Conservation (phyloP, 2,113 vertebrate genomes). For the Microcebus ravelobensis region DNA sequence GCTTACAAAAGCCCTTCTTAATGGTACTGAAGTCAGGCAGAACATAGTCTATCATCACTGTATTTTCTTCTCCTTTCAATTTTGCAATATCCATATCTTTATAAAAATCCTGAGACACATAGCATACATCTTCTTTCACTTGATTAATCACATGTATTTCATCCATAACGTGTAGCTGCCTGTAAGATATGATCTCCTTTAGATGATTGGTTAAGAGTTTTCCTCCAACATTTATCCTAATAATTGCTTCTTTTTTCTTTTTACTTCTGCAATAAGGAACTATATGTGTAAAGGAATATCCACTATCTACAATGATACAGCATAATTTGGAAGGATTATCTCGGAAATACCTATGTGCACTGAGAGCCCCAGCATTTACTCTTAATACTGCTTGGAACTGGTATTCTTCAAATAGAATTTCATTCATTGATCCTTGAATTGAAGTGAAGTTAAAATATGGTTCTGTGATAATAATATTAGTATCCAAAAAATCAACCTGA, state of each 20-base stretch:
- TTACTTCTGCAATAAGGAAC: constrained; percentile 96
- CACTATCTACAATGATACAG: constrained; percentile 96
- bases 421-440: constrained; percentile 99
- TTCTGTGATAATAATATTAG: constrained; percentile 95
- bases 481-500: constrained; percentile 98
- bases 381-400: constrained; percentile 97
- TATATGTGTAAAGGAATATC: constrained; percentile 98
- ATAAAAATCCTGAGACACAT: constrained; percentile 96
- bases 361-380: constrained; percentile 95
- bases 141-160: constrained; percentile 99
- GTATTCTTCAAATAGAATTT: constrained; percentile 99
- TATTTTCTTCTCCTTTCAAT: constrained; percentile 96
- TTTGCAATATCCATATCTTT: constrained; percentile 97
- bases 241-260: constrained; percentile 97
- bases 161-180: constrained; percentile 99
- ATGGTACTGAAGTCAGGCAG: constrained; percentile 99
- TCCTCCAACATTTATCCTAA: constrained; percentile 98
- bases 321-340: constrained; percentile 93
- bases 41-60: constrained; percentile 96
- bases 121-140: constrained; percentile 99
- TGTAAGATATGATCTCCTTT: constrained; percentile 99
- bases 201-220: constrained; percentile 98
- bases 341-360: constrained; percentile 94
- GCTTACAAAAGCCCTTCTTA: constrained; percentile 98
- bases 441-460: constrained; percentile 98